Evolutionary conservation across 2,113 vertebrate genomes (phyloP).

Genomic region (Lepus americanus): DNA sequence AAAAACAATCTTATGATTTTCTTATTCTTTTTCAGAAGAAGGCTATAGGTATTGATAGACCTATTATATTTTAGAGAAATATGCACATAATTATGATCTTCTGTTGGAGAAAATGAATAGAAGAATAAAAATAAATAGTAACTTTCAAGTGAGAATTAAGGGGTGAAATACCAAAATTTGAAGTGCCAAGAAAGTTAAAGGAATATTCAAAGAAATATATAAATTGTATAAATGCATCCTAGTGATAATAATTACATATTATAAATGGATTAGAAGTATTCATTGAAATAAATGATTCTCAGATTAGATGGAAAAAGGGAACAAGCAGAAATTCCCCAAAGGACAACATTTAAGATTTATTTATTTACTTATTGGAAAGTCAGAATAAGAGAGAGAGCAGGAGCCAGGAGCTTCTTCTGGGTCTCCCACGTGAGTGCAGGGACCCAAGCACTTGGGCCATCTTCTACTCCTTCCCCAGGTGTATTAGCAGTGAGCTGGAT

Average conservation of each 20-base stretch:
- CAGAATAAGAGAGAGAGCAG: too few species aligned
- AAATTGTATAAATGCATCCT: conserved; percentile 20
- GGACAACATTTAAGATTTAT: too few species aligned
- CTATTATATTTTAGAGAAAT: not conserved
- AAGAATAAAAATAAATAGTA: not conserved
- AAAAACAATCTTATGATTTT: not conserved
- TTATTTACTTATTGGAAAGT: too few species aligned
- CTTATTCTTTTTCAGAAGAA: conserved; percentile 24
- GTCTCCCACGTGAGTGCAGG: too few species aligned
- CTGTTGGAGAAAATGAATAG: not conserved
- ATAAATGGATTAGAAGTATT: not conserved
- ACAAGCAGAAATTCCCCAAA: not conserved
- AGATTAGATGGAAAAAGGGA: not conserved
- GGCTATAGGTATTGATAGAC: not conserved
- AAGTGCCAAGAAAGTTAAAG: not conserved
- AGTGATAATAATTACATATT: not conserved
- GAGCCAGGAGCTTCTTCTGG: too few species aligned
- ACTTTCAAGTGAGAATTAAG: not conserved
- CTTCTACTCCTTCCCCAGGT: too few species aligned
- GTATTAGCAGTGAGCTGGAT: too few species aligned
- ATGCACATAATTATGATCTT: not conserved
- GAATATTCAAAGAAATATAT: not conserved
- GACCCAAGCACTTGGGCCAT: too few species aligned
- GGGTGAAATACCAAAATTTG: not conserved
- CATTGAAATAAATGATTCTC: conserved; percentile 5